These are phyloP conservation scores for Phalacrocorax pelagicus DNA, from an alignment of 2,113 vertebrate species.

Conservation along the genomic window DNA sequence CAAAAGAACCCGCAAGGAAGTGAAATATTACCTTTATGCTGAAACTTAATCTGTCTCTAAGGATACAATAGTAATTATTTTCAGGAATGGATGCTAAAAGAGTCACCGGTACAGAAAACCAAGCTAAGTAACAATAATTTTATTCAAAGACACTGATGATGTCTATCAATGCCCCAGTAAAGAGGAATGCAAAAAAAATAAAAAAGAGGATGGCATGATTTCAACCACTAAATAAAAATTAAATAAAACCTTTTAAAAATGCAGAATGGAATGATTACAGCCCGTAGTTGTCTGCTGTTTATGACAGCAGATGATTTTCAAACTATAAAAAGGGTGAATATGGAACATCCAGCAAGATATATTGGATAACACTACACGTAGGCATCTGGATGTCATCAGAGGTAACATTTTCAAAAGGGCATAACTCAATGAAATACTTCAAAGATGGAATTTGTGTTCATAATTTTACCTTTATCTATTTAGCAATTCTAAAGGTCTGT, in stretches of 20 bases:
- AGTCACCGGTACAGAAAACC: neutral
- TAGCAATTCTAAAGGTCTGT: neutral
- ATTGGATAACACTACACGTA: neutral
- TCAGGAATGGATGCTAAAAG: neutral
- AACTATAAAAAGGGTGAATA: neutral
- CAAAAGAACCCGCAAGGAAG: neutral
- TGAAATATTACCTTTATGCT: neutral
- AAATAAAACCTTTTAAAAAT: neutral
- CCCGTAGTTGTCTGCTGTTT: neutral
- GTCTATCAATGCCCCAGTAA: neutral
- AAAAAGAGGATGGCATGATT: neutral
- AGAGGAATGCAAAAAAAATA: neutral
- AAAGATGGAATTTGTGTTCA: neutral
- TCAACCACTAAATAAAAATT: neutral
- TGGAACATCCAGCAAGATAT: neutral
- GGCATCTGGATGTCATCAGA: neutral
- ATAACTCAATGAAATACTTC: neutral
- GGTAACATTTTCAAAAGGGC: neutral
- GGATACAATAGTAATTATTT: neutral
- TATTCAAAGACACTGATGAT: neutral
- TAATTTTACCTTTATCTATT: neutral
- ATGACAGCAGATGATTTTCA: neutral
- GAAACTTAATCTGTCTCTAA: neutral
- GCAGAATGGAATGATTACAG: neutral
- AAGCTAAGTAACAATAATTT: neutral